Evolutionary conservation across 2,113 vertebrate genomes (phyloP).

Genomic region (Anoura caudifer): DNA sequence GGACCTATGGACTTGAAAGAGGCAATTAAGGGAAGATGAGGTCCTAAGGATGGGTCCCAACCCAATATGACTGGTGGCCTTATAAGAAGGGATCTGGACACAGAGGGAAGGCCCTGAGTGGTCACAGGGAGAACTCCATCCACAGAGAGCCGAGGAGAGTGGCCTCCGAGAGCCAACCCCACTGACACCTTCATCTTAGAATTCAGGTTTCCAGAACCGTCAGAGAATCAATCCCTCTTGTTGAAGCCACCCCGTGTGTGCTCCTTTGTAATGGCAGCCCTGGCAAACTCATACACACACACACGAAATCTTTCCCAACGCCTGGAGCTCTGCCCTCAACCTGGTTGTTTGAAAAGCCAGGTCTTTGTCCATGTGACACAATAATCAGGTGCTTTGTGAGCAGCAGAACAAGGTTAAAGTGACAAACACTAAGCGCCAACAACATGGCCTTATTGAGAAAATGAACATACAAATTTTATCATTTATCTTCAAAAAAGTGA

Average conservation of each 20-base stretch:
- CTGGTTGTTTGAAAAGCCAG: not conserved
- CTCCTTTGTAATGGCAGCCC: not conserved
- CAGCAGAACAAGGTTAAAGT: not conserved
- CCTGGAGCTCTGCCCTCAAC: not conserved
- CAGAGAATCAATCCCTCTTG: not conserved
- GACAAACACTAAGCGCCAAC: not conserved
- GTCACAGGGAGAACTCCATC: not conserved
- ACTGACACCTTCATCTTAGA: not conserved
- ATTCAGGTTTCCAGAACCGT: not conserved
- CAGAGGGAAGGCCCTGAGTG: no score
- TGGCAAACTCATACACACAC: not conserved
- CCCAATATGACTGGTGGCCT: not conserved
- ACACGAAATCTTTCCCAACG: not conserved
- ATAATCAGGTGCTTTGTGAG: not conserved
- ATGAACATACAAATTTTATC: not conserved
- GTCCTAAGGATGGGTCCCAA: not conserved
- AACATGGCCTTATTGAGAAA: not conserved
- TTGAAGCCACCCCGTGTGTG: not conserved
- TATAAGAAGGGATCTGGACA: no score
- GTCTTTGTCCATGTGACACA: not conserved
- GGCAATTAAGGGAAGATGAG: not conserved
- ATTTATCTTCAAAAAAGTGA: not conserved
- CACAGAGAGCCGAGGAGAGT: not conserved
- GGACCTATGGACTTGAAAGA: not conserved
- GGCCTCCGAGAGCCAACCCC: not conserved